Base-by-base conservation (phyloP, 2,113 vertebrate species). In the Vireo altiloquus region DNA sequence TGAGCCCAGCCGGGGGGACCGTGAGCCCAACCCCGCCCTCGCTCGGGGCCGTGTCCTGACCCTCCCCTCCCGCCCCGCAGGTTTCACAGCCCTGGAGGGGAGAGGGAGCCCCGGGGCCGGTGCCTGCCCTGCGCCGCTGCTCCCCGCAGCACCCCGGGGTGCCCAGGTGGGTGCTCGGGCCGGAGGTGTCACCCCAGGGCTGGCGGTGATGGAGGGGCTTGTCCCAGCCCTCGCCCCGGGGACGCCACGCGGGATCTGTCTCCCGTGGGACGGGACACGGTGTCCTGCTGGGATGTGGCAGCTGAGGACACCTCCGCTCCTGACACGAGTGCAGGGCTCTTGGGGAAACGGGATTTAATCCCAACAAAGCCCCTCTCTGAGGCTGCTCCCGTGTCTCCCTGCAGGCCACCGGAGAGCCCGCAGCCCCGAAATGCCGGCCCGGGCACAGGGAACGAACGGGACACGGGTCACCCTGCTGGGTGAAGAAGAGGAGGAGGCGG, bases 81-180 rank as follows among this genome's bases (percentile, higher is more conserved):
- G 94, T 98, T 97, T 94, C 96, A 97, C 91, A 95, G 94, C 70
- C 90, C 94, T 2, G 90, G 53, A 53, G 72, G 82, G 42, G 54
- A 74, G 16, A 83, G 42, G 37, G 77, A 78, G 18, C 88, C 93
- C n/a, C 30, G 0, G 23, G 83, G 90, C 80, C 87, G 82, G 50
- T 99, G 97, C 78, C 94, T 95, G 44, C 96, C 95, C 3, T 98
- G 98, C 13, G 46, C 96, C 40, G n/a, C 63, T 23, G 93, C 96
- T 33, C 91, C 95, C 50, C 83, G 9, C 69, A 93, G 87, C 79
- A 85, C 88, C n/a, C 92, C 7, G 0, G 85, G 92, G 39, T 98
- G 98, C 88, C n/a, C 92, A 69, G 97, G 98, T 98, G 84, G 97
- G 98, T 97, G 79, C 40, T 18, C 0, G 1, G 12, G 20, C 15